Conservation (phyloP, 2,888 invertebrate genomes). For the Rhorus exstirpatorius region DNA sequence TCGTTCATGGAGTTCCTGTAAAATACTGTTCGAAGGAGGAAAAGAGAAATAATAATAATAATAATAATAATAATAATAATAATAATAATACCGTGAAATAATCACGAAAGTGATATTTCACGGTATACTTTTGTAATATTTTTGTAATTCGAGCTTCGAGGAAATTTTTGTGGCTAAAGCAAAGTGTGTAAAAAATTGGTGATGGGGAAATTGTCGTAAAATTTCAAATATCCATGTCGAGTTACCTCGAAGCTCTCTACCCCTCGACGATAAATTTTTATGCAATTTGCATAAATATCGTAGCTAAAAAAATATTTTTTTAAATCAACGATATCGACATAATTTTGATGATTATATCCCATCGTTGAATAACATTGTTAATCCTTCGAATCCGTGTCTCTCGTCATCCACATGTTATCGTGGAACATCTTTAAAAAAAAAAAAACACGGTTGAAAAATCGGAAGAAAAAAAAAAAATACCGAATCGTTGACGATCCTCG, state of each 20-base stretch:
- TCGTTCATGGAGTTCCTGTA: slow-evolving; percentile 32
- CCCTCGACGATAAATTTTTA: slow-evolving; percentile 43
- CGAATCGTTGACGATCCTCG: slow-evolving; percentile 22
- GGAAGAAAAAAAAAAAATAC: slow-evolving; percentile 43
- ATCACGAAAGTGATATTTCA: slow-evolving; percentile 4
- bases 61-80: not conserved
- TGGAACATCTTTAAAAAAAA: slow-evolving; percentile 67
- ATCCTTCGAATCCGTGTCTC: slow-evolving; percentile 74
- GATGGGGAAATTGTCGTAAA: not conserved
- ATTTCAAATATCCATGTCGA: not conserved
- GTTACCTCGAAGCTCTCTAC: slow-evolving; percentile 48
- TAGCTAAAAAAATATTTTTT: slow-evolving; percentile 22
- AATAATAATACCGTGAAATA: slow-evolving; percentile 1
- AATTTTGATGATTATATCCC: not conserved
- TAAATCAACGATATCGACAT: slow-evolving; percentile 46
- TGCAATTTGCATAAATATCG: slow-evolving; percentile 41
- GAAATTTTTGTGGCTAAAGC: not conserved
- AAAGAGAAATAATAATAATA: not conserved
- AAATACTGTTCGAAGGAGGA: slow-evolving; percentile 7
- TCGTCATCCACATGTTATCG: slow-evolving; percentile 85
- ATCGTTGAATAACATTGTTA: slow-evolving; percentile 32
- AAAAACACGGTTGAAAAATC: slow-evolving; percentile 1
- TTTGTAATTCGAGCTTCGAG: slow-evolving; percentile 10
- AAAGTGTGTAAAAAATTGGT: not conserved
- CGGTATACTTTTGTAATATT: not conserved